Base-by-base conservation (phyloP, 2,113 vertebrate genomes). In the Bubo scandiacus region DNA sequence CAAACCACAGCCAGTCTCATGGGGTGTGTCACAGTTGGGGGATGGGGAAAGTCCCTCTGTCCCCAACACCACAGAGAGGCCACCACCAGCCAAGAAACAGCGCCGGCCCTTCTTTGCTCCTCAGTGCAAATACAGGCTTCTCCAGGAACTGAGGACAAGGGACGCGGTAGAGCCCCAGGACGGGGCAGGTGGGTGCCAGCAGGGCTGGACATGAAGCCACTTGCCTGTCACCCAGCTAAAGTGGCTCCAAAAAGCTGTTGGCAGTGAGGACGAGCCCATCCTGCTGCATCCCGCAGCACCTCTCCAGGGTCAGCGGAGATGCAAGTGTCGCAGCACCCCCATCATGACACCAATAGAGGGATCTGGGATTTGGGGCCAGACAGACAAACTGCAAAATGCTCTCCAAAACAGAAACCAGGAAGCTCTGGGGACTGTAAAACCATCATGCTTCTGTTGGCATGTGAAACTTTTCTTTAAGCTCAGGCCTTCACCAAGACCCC, bases 181-280 rank as follows among this genome's bases (percentile, higher is more conserved):
- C 1, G 5, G 59, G 32, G 51, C 26, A 55, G 9, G 40, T 5
- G 23, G 18, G 40, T 19, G 32, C 12, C n/a, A 51, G 29, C 1
- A 1, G 30, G 19, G 62, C 30, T 1, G 8, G 62, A 32, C 54
- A 25, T 0, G 0, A 12, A 15, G 71, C 36, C 30, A 6, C 54
- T 20, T 7, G 12, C 19, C 29, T 2, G 1, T 15, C 52, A 74
- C 59, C 5, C 26, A 29, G 51, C 42, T 34, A 34, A 54, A 2
- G 8, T 3, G 9, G 51, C 62, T 52, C 47, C 63, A 67, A 18
- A 19, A 1, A 38, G 40, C 38, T 12, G 11, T 8, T 3, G 1
- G 29, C 3, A 11, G 36, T 15, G 30, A 66, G 32, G 61, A 85
- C 16, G 20, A 68, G 34, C 26, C 40, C 63, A 67, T 27, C 72